Conservation (phyloP, 2,113 vertebrate species). For the Tylochromis polylepis region DNA sequence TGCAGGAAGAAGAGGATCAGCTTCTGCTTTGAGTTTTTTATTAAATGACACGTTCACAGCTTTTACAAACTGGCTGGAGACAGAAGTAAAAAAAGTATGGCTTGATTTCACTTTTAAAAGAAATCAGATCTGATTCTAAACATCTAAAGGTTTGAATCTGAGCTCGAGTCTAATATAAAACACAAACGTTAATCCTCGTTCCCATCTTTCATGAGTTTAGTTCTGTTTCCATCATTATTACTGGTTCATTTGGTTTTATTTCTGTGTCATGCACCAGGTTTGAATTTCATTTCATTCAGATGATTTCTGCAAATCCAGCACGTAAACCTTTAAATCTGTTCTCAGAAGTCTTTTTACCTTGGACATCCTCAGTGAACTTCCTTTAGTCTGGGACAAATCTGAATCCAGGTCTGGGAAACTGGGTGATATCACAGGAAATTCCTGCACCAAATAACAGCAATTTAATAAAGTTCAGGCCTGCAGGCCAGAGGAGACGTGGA, state of each 20-base stretch:
- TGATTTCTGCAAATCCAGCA: neutral
- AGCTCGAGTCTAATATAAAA: neutral
- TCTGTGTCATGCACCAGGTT: accelerated
- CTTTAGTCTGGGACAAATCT: accelerated
- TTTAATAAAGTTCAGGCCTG: neutral
- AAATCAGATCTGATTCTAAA: neutral
- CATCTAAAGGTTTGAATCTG: neutral
- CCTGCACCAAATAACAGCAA: accelerated
- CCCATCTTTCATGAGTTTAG: accelerated
- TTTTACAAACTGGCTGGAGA: neutral
- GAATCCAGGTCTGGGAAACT: neutral
- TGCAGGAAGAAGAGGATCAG: neutral
- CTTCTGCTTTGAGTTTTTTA: neutral
- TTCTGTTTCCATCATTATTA: neutral
- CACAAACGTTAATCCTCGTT: neutral
- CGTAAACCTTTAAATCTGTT: neutral
- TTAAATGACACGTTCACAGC: accelerated
- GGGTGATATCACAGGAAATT: neutral
- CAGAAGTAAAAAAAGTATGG: accelerated
- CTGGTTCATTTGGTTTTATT: neutral
- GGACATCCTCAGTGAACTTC: accelerated
- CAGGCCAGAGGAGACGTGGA: accelerated
- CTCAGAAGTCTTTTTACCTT: neutral
- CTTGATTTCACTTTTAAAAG: neutral
- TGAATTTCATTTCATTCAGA: neutral